Conservation (phyloP, 2,113 vertebrate genomes). For the Spilogale gracilis region DNA sequence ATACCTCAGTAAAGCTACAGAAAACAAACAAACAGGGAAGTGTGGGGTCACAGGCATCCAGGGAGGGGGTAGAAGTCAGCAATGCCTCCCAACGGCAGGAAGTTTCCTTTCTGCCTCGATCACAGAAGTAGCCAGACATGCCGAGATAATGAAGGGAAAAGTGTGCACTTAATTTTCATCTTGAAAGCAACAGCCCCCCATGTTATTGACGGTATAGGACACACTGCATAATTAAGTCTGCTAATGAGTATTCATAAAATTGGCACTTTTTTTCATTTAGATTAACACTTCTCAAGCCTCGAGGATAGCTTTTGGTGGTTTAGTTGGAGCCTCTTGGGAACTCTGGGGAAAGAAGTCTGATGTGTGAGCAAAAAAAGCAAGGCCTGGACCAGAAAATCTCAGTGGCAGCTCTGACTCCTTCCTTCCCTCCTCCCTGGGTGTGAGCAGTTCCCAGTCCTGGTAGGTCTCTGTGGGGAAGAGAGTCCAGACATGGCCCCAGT, state of each 20-base stretch:
- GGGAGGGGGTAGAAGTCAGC: not conserved
- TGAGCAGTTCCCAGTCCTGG: not conserved
- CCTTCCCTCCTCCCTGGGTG: not conserved
- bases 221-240: constrained; percentile 76
- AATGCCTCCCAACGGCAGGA: not conserved
- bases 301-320: not conserved
- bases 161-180: not conserved
- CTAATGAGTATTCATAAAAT: constrained; percentile 79
- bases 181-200: constrained; percentile 38
- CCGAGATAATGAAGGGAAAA: not conserved
- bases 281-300: constrained; percentile 62
- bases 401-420: not conserved
- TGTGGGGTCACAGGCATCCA: not conserved
- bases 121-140: not conserved
- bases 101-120: not conserved
- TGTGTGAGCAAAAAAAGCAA: not conserved
- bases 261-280: constrained; percentile 64
- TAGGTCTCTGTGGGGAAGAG: not conserved
- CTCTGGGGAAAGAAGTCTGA: not conserved
- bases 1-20: not conserved
- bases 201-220: constrained; percentile 66
- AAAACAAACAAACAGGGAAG: no score
- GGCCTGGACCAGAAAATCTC: not conserved
- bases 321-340: not conserved
- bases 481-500: not conserved